Evolutionary conservation across 2,113 vertebrate genomes (phyloP), one percentile per base, ranked within the genome.

Genomic region (Eurystomus gularis): DNA sequence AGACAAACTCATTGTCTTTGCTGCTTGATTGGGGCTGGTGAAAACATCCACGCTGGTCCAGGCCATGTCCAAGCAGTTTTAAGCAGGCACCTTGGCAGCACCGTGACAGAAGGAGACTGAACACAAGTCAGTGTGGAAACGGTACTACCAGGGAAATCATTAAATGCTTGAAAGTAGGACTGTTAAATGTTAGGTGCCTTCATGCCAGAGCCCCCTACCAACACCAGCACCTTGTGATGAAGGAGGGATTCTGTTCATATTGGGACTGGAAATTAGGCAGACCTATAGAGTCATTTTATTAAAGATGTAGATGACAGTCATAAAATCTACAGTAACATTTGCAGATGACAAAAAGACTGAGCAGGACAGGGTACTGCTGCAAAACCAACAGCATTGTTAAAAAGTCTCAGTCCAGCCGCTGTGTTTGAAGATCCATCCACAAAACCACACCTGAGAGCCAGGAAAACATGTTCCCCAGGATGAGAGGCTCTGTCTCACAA

Each of bases 401-500:
- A 35, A 0, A 64, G 66, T 31, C 82, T 42, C 64, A 37, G 33
- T n/a, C 31, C 55, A 78, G 73, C 28, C 0, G 0, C 58, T 81
- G 55, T 24, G 14, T 42, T 68, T 86, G 54, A 83, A 81, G 8
- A 62, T 7, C 11, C 57, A 35, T 52, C 57, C 40, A 19, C 68
- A 68, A 68, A 75, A 60, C n/a, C 2, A 5, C 39, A 33, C 39
- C 37, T 1, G 51, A 54, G 76, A 83, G 49, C 62, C 72, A 71
- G 73, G 51, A 60, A 89, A 93, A 40, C 37, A n/a, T 7, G 4
- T n/a, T n/a, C 19, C 62, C n/a, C 19, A 10, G 54, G 65, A 66
- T 16, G 28, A 95, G 83, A 94, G 87, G 31, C 35, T 86, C 54
- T 9, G 33, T 14, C 85, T 90, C 78, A 90, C 82, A 79, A 85